Conservation (phyloP, 2,797 vertebrate species). For the Lithobates pipiens region DNA sequence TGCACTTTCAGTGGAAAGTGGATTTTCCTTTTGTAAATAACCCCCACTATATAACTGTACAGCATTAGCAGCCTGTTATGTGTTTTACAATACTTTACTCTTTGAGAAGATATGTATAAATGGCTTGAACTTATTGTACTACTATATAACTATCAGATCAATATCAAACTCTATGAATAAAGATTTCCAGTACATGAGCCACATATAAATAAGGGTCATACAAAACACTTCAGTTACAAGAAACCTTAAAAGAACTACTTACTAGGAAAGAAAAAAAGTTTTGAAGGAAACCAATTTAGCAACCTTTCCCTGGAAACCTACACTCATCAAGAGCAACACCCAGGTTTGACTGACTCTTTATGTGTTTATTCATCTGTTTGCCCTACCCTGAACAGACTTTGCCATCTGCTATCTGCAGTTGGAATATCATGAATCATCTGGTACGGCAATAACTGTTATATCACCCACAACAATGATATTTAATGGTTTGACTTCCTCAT, state of each 20-base stretch:
- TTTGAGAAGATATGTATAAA: no score
- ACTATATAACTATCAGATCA: background rate
- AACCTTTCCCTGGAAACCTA: conserved; percentile 9
- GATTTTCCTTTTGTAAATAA: no score
- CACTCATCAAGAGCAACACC: conserved; percentile 10
- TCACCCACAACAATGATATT: conserved; percentile 2
- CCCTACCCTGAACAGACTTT: conserved; percentile 51
- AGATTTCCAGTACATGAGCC: background rate
- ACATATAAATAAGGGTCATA: background rate
- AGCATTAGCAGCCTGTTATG: no score
- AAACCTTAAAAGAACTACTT: background rate
- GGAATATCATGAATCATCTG: conserved; percentile 50
- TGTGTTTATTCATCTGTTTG: conserved; percentile 56
- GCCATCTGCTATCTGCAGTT: conserved; percentile 54
- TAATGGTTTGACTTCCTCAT: background rate
- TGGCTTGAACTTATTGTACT: no score
- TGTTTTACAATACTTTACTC: no score
- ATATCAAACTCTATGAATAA: background rate
- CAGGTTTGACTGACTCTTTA: conserved; percentile 18
- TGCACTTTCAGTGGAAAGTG: no score
- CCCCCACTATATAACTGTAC: no score
- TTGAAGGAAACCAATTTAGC: conserved; percentile 10
- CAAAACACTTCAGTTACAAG: background rate
- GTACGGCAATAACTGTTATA: conserved; percentile 24
- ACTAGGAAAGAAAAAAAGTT: background rate